A percentile compares a stretch with the other conserved stretches of the same genome.
These are phyloP conservation scores for Tragelaphus buxtoni DNA, from an alignment of 2,113 vertebrate species.

Conservation along the genomic window DNA sequence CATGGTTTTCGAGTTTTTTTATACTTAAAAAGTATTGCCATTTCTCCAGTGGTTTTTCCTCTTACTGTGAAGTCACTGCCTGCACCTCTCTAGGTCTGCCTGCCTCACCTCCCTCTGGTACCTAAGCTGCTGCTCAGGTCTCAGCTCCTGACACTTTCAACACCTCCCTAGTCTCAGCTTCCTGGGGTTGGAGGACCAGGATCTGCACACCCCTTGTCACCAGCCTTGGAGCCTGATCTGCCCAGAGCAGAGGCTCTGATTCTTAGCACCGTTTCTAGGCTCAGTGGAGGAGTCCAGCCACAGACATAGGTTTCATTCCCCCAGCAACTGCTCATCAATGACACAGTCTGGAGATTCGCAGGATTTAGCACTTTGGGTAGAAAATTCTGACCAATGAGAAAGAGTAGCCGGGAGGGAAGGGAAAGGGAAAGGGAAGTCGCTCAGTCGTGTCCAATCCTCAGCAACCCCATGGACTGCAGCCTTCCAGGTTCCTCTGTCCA, in stretches of 20 bases:
- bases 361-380: not conserved
- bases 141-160: not conserved
- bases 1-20: not conserved
- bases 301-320: not conserved
- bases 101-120: not conserved
- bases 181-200: not conserved
- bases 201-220: not conserved
- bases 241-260: not conserved
- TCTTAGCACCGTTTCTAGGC: not conserved
- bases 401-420: not conserved
- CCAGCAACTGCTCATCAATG: not conserved
- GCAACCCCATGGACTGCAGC: no score
- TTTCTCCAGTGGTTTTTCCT: not conserved
- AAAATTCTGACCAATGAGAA: not conserved
- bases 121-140: not conserved
- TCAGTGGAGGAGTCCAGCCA: not conserved
- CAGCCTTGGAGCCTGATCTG: not conserved
- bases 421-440: no score
- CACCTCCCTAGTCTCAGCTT: not conserved
- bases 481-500: no score
- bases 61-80: not conserved
- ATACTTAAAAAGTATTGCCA: not conserved
- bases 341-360: not conserved
- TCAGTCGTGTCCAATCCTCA: no score
- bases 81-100: accelerated